Evolutionary conservation across 2,113 vertebrate species (phyloP).

Genomic region (Psophia crepitans): DNA sequence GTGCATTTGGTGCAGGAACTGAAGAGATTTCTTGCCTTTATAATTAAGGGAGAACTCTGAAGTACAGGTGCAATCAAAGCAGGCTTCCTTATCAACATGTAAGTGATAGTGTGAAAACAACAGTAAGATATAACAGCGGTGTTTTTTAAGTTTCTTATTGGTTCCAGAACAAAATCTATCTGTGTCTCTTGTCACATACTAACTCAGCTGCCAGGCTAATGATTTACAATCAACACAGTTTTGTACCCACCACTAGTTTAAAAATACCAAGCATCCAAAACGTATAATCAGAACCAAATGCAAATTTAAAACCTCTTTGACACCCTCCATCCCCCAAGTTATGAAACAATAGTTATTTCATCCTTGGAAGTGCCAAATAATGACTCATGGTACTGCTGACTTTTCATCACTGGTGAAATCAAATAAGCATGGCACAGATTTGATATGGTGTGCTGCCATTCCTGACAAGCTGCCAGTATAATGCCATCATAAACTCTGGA

Average conservation of each 20-base stretch:
- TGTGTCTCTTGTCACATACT: neutral
- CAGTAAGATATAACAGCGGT: neutral
- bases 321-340: neutral
- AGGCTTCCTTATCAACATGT: neutral
- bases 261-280: constrained; percentile 1
- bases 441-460: neutral
- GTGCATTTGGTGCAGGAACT: neutral
- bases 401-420: neutral
- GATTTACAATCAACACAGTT: neutral
- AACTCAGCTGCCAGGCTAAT: neutral
- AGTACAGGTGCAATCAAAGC: neutral
- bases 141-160: neutral
- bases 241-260: neutral
- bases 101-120: neutral
- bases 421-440: neutral
- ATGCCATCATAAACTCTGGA: neutral
- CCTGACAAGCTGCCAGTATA: neutral
- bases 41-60: neutral
- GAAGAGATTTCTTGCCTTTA: neutral
- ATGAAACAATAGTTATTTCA: neutral
- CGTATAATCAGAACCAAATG: neutral
- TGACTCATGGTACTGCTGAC: neutral
- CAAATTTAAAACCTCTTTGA: neutral
- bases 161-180: neutral
- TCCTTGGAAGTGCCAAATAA: neutral